Percentiles rank a stretch among this genome's conserved stretches.
Evolutionary conservation across 2,797 vertebrate genomes (phyloP).

Genomic region (Nyctalus aviator): DNA sequence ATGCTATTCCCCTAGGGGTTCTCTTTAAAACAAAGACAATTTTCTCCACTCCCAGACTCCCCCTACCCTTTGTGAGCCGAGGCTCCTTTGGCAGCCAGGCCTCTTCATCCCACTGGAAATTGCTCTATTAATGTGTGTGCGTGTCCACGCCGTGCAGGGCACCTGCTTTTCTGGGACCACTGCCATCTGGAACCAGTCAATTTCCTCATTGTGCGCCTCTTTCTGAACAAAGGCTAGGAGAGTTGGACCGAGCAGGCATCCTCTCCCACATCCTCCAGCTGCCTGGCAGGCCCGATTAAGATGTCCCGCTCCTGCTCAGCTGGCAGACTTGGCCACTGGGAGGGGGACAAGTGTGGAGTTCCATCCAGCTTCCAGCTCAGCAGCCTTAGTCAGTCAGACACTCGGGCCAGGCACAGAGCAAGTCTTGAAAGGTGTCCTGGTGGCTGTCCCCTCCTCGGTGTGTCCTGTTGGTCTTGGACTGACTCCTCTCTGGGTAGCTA

Average conservation of each 20-base stretch:
- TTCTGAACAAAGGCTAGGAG: constrained; percentile 70
- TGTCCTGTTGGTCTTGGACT: neutral
- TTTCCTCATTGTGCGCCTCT: constrained; percentile 74
- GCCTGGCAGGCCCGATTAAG: neutral
- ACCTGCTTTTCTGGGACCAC: constrained; percentile 75
- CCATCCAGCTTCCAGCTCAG: neutral
- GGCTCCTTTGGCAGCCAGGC: neutral
- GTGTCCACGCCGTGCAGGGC: neutral
- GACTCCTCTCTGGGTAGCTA: neutral
- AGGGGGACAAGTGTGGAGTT: rapidly evolving
- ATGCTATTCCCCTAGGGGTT: rapidly evolving
- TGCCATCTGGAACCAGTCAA: constrained; percentile 69
- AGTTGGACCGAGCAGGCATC: neutral
- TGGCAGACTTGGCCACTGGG: rapidly evolving
- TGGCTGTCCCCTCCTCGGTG: neutral
- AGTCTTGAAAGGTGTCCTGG: neutral
- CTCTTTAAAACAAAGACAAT: constrained; percentile 32
- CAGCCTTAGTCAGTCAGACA: neutral
- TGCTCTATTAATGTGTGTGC: neutral
- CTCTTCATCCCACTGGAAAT: neutral
- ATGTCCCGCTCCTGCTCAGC: rapidly evolving
- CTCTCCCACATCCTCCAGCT: constrained; percentile 54
- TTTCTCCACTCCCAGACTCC: neutral
- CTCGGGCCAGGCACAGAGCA: too few relatives aligned
- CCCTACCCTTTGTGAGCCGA: neutral